Conservation (phyloP, 64 coral and sea anemone genomes). For the Stichodactyla mertensii region DNA sequence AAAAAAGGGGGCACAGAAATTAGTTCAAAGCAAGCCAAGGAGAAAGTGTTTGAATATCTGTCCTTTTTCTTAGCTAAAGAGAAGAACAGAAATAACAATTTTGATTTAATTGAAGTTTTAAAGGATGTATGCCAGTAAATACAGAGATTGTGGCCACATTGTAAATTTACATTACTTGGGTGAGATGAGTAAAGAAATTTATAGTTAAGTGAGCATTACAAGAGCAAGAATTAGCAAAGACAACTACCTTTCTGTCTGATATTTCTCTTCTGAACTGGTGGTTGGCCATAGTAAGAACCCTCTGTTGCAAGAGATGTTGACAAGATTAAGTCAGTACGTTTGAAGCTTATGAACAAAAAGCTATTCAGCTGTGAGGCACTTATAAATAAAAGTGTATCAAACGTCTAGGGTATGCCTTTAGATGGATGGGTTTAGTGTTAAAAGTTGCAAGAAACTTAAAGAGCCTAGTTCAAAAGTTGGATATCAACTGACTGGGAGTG, state of each 20-base stretch:
- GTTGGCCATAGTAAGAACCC: constrained; percentile 16
- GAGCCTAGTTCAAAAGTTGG: no score
- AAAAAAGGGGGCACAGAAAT: no score
- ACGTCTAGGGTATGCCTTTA: no score
- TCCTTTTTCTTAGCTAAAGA: no score
- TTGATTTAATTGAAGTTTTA: neutral
- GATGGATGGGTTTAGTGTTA: no score
- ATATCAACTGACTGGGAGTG: no score
- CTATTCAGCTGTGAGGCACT: neutral
- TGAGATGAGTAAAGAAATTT: neutral
- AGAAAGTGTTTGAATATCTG: no score
- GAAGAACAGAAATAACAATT: no score
- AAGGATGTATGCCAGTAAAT: neutral
- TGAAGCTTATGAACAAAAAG: neutral
- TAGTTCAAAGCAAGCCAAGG: no score
- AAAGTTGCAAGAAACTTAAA: no score
- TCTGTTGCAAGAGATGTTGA: neutral
- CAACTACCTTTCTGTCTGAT: constrained; percentile 30
- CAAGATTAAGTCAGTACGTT: neutral
- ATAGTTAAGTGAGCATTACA: neutral
- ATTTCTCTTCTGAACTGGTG: constrained; percentile 25
- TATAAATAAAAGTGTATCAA: no score
- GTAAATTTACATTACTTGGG: no score
- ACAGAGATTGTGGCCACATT: neutral
- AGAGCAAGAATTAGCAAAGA: neutral